Percentiles rank a stretch among this genome's conserved stretches.
phyloP scores from a whole-genome alignment of 2,797 vertebrate species.

The Enteromius mattozi region DNA sequence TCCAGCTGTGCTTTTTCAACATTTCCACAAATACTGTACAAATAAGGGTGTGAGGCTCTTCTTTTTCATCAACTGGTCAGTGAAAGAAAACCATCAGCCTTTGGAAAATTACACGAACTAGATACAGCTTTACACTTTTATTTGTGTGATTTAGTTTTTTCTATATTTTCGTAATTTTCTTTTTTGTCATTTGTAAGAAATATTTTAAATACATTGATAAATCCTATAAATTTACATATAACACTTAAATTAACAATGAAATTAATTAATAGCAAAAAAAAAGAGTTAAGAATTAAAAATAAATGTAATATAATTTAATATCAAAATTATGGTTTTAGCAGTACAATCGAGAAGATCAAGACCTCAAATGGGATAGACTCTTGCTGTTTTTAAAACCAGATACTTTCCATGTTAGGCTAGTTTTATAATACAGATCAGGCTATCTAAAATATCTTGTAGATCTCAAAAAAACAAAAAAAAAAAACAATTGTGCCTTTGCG shows the following conservation, averaged over 20 bases:
- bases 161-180: not conserved
- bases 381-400: not conserved
- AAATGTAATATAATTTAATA: not conserved
- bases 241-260: not conserved
- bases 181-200: not conserved
- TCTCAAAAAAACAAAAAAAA: not conserved
- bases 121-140: not conserved
- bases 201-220: not conserved
- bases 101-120: not conserved
- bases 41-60: not conserved
- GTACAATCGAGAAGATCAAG: not conserved
- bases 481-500: not conserved
- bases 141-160: not conserved
- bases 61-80: not conserved
- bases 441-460: not conserved
- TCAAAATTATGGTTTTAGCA: not conserved
- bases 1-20: constrained; percentile 2
- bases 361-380: not conserved
- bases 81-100: not conserved
- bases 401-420: not conserved
- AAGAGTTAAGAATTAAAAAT: not conserved
- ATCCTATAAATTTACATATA: not conserved
- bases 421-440: not conserved
- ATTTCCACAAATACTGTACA: not conserved
- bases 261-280: not conserved